Evolutionary conservation across 2,113 vertebrate species (phyloP), one percentile per base, ranked within the genome.

Genomic region (Apteryx mantelli): DNA sequence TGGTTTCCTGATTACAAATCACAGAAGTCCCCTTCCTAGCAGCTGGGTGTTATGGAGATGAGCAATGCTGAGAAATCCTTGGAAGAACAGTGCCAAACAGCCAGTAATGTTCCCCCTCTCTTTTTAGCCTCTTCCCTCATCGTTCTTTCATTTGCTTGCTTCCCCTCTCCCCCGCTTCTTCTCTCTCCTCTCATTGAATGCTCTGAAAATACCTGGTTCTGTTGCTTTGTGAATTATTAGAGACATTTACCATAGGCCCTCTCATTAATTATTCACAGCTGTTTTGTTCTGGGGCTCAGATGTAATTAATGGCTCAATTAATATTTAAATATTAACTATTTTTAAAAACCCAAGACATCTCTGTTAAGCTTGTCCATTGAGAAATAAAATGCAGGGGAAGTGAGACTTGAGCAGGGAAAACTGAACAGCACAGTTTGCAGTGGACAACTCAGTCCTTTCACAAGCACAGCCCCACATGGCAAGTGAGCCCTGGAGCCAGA

Each of bases 251-350:
- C 88, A 97, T 96, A 94, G 97, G 95, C 85, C 96, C 91, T 97
- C 94, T 96, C 96, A 97, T 98, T 94, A 97, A 98, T 98, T 97
- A 97, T 98, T 97, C 95, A 98, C 94, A 46, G 79, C 84, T 97
- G 95, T 96, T 97, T 97, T 97, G 97, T 97, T 98, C 97, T 96
- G 96, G 96, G 95, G 83, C 96, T 97, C 96, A 97, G 97, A 97
- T 97, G 97, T 98, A 98, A 98, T 97, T 98, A 98, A 97, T 97
- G 97, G 95, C 96, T 97, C 95, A 97, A 98, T 98, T 98, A 98
- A 97, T 98, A 98, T 98, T 98, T 98, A 98, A 98, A 98, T 97
- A 96, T 97, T 96, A 97, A 97, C 96, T 98, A 97, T 98, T 97
- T 97, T 98, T 96, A 95, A 97, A 97, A 98, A 96, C 96, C 96